Conservation (phyloP, 2,113 vertebrate genomes). For the Agelaius phoeniceus region DNA sequence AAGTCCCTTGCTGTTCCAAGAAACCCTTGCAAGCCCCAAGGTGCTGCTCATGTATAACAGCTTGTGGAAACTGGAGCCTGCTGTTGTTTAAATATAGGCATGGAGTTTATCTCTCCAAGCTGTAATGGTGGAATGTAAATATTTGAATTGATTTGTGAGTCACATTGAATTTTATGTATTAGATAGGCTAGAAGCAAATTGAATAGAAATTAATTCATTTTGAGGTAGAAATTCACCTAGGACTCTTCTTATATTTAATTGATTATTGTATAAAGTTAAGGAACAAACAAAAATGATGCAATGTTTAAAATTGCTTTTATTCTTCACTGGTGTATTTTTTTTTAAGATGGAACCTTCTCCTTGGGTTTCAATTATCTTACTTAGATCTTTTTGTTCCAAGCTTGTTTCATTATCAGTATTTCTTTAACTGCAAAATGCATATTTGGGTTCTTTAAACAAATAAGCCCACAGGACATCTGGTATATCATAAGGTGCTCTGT, state of each 20-base stretch:
- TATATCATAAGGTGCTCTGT: not conserved
- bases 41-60: not conserved
- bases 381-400: not conserved
- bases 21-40: not conserved
- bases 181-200: not conserved
- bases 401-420: not conserved
- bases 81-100: not conserved
- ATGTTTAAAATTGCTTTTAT: not conserved
- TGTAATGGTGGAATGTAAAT: conserved; percentile 57
- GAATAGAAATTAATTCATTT: not conserved
- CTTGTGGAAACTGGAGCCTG: not conserved
- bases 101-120: not conserved
- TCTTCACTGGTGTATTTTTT: not conserved
- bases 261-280: not conserved
- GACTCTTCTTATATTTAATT: not conserved
- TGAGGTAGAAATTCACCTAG: not conserved
- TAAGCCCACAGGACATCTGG: not conserved
- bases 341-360: not conserved
- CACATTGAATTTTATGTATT: not conserved
- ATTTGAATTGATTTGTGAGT: conserved; percentile 49
- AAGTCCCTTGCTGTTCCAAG: not conserved
- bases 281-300: not conserved
- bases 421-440: not conserved
- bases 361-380: not conserved
- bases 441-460: conserved; percentile 2